Percentiles rank a stretch among this genome's conserved stretches.
These are phyloP conservation scores for Dipus sagitta DNA, from an alignment of 2,797 vertebrate genomes.

Conservation along the genomic window DNA sequence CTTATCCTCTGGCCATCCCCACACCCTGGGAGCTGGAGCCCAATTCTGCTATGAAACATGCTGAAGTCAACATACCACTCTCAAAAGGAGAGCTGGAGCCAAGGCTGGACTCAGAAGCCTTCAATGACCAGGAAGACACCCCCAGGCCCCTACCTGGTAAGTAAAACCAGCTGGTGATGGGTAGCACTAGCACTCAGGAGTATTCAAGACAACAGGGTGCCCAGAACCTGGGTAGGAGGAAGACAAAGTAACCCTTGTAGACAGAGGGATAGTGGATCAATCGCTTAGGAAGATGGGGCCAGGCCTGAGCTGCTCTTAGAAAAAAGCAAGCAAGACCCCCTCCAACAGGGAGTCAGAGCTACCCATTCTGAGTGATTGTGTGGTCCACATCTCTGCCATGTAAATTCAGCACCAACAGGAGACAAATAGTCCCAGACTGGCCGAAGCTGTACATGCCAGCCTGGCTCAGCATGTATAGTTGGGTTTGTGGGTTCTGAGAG, in stretches of 20 bases:
- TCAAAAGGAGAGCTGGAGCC: constrained; percentile 80
- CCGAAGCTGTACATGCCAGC: not conserved
- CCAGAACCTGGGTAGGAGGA: not conserved
- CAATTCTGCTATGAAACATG: constrained; percentile 77
- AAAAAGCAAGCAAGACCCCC: too few relatives aligned
- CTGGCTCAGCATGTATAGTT: not conserved
- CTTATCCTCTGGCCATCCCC: constrained; percentile 86
- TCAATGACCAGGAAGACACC: constrained; percentile 66
- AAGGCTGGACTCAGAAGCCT: constrained; percentile 80
- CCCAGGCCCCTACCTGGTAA: constrained; percentile 77
- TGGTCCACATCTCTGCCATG: not conserved
- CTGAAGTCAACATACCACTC: constrained; percentile 71
- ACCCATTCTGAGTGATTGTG: not conserved
- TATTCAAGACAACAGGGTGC: too few relatives aligned
- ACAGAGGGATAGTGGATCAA: not conserved
- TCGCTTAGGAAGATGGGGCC: not conserved
- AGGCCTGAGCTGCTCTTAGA: not conserved
- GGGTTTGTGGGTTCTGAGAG: too few relatives aligned
- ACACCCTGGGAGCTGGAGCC: constrained; percentile 81
- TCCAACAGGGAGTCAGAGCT: fast-evolving
- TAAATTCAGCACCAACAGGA: not conserved
- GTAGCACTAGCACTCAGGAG: not conserved
- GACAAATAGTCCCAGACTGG: not conserved
- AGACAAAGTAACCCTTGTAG: not conserved
- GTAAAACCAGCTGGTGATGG: not conserved